A percentile compares a stretch with the other conserved stretches of the same genome.
Evolutionary conservation across 2,888 invertebrate genomes (phyloP).

Genomic region (Tromatobia lineatoria): DNA sequence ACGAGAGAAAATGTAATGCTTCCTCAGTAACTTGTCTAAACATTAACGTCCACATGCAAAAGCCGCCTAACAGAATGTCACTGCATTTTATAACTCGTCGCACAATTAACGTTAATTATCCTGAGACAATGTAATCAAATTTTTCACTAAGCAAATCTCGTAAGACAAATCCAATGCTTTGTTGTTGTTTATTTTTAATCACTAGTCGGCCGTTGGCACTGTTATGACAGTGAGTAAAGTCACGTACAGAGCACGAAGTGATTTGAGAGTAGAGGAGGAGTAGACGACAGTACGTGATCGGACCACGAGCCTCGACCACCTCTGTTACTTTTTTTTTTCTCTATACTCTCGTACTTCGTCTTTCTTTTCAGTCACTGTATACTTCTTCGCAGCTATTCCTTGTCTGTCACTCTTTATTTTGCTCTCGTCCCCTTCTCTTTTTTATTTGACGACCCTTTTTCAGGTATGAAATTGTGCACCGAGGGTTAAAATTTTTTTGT

Average conservation of each 20-base stretch:
- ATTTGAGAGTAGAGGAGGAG: slow-evolving; percentile 26
- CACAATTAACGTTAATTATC: neutral
- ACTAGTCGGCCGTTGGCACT: slow-evolving; percentile 7
- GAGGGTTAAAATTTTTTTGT: slow-evolving; percentile 46
- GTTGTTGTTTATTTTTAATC: neutral
- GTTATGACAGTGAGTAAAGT: slow-evolving; percentile 30
- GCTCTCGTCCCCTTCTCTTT: slow-evolving; percentile 21
- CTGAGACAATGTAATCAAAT: neutral
- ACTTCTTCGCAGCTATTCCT: slow-evolving; percentile 23
- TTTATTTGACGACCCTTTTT: slow-evolving; percentile 39
- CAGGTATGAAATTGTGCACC: slow-evolving; percentile 59
- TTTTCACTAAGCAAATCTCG: neutral
- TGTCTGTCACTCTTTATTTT: slow-evolving; percentile 25
- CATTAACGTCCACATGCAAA: neutral
- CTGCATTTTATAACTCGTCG: neutral
- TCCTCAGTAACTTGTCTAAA: neutral
- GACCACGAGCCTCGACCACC: slow-evolving; percentile 22
- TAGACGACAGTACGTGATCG: slow-evolving; percentile 37
- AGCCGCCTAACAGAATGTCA: neutral
- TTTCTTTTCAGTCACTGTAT: slow-evolving; percentile 14
- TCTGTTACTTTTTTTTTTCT: neutral
- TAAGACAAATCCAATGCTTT: neutral
- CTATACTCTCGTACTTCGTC: neutral
- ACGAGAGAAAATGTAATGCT: slow-evolving; percentile 8
- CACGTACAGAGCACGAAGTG: neutral